Percentiles rank a stretch among this genome's conserved stretches.
Conservation (phyloP, 2,113 vertebrate genomes). For the Pelecanus crispus region DNA sequence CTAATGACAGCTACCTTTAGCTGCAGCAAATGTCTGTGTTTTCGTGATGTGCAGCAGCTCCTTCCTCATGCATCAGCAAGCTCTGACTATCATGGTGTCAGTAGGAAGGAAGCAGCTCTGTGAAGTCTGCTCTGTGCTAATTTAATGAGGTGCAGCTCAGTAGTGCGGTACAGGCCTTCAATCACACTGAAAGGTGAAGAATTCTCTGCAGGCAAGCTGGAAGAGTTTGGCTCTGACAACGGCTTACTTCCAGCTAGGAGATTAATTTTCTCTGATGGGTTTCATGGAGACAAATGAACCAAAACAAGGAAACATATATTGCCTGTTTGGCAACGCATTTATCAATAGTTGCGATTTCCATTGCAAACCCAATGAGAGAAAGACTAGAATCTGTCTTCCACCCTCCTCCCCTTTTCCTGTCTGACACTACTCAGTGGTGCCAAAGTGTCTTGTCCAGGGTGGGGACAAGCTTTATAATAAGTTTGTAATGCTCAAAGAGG, state of each 20-base stretch:
- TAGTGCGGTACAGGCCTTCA: not conserved
- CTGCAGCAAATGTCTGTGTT: not conserved
- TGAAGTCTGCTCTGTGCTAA: not conserved
- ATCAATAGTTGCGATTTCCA: not conserved
- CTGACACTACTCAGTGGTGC: not conserved
- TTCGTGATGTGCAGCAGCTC: not conserved
- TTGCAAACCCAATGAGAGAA: not conserved
- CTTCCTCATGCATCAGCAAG: not conserved
- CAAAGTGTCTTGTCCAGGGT: not conserved
- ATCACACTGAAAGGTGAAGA: not conserved
- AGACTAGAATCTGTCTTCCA: not conserved
- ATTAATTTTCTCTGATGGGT: not conserved
- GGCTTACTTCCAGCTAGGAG: not conserved
- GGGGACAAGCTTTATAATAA: not conserved
- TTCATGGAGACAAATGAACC: slow-evolving; percentile 19
- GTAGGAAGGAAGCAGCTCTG: not conserved
- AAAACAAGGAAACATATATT: not conserved
- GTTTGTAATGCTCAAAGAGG: not conserved
- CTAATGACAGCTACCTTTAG: not conserved
- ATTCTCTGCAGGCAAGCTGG: not conserved
- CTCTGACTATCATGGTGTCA: not conserved
- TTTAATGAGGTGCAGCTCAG: not conserved
- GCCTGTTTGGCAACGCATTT: not conserved
- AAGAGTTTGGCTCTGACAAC: not conserved
- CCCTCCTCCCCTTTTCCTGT: not conserved